Percentiles rank a stretch among this genome's conserved stretches.
Evolutionary conservation across 2,797 vertebrate species (phyloP).

Genomic region (Sebastes reedi): DNA sequence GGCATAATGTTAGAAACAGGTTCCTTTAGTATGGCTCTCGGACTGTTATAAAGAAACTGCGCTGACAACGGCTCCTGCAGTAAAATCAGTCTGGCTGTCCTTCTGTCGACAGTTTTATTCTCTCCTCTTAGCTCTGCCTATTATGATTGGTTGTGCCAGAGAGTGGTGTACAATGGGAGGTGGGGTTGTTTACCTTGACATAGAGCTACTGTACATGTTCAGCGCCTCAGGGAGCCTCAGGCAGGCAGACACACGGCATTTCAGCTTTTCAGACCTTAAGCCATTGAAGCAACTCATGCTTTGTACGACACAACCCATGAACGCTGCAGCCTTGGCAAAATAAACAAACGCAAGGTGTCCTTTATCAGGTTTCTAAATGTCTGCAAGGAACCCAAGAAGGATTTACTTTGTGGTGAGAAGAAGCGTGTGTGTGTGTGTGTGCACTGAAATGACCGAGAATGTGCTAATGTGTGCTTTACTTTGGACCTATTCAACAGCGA

Average conservation of each 20-base stretch:
- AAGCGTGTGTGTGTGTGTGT: neutral
- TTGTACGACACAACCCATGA: conserved; percentile 52
- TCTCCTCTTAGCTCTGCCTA: conserved; percentile 27
- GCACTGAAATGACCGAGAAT: conserved; percentile 7
- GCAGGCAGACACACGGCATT: conserved; percentile 34
- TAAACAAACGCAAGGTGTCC: conserved; percentile 68
- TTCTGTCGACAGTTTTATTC: neutral
- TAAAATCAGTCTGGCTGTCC: conserved; percentile 22
- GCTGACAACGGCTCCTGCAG: neutral
- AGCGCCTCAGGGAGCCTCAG: conserved; percentile 30
- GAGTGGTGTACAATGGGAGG: conserved; percentile 46
- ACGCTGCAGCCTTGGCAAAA: conserved; percentile 55
- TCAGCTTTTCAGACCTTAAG: conserved; percentile 51
- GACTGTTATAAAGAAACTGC: neutral
- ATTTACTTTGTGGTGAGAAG: conserved; percentile 31
- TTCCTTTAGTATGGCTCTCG: neutral
- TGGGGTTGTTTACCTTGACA: conserved; percentile 70
- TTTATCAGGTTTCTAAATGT: conserved; percentile 60
- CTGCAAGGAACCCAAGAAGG: conserved; percentile 44
- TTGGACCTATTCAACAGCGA: conserved; percentile 15
- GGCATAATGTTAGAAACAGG: neutral
- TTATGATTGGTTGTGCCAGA: conserved; percentile 21
- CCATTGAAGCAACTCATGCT: conserved; percentile 52
- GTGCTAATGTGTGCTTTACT: conserved; percentile 17
- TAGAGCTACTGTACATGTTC: conserved; percentile 58